These are phyloP conservation scores for Drosophila tristis DNA, from an alignment of 1,140 invertebrate species.

Conservation along the genomic window DNA sequence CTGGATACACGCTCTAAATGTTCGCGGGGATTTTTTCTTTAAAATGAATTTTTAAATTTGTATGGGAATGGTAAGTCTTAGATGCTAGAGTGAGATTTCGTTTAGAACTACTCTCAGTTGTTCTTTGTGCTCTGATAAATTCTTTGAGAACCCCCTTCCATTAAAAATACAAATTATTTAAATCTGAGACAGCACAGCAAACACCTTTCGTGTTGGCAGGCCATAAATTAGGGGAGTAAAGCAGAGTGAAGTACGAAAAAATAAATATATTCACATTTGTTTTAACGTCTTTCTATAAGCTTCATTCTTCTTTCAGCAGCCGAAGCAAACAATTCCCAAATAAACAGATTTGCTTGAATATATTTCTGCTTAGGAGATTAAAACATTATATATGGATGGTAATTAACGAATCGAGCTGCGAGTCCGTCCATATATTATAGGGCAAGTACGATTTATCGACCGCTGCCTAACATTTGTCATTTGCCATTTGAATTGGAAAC, in stretches of 20 bases:
- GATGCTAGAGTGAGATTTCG: neutral
- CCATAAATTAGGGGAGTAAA: constrained; percentile 29
- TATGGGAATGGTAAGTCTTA: too few species aligned
- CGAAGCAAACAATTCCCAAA: constrained; percentile 4
- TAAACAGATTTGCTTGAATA: constrained; percentile 4
- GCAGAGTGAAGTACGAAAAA: constrained; percentile 3
- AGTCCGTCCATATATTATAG: constrained; percentile 20
- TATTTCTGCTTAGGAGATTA: constrained; percentile 3
- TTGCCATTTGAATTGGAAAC: constrained; percentile 58
- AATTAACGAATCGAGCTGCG: constrained; percentile 21
- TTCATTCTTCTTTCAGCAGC: constrained; percentile 5
- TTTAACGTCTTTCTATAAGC: constrained; percentile 16
- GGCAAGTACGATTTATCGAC: constrained; percentile 52
- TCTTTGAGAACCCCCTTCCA: constrained; percentile 4
- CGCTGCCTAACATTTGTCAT: constrained; percentile 51
- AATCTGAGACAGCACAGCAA: constrained; percentile 10
- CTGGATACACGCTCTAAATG: constrained; percentile 4
- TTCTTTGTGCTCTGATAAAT: constrained; percentile 7
- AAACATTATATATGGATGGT: constrained; percentile 23
- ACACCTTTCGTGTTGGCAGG: constrained; percentile 47
- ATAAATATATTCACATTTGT: constrained; percentile 36
- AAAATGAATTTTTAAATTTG: neutral
- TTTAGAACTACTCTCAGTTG: neutral
- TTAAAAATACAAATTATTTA: constrained; percentile 55
- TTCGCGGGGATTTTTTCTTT: constrained; percentile 14